Conservation (phyloP, 2,888 invertebrate genomes). For the Drosophila limbata region DNA sequence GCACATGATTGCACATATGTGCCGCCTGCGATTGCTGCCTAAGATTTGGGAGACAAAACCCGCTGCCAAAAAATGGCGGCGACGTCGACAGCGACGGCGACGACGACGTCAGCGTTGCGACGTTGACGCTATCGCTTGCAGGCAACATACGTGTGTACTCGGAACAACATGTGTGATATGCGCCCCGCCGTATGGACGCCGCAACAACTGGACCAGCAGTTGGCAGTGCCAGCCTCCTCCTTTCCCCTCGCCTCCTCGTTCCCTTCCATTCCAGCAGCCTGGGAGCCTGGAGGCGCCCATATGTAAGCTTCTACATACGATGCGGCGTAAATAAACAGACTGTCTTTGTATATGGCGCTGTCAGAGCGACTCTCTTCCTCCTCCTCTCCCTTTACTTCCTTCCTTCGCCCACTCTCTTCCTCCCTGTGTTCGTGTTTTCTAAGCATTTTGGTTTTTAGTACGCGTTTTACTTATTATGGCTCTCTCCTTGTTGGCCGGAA, state of each 20-base stretch:
- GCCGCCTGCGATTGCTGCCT: slow-evolving; percentile 75
- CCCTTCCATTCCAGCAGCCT: slow-evolving; percentile 12
- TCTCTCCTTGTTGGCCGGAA: slow-evolving; percentile 52
- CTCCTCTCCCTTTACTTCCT: neutral
- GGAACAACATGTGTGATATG: slow-evolving; percentile 85
- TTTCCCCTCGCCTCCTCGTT: neutral
- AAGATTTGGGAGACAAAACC: slow-evolving; percentile 61
- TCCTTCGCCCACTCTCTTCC: slow-evolving; percentile 12
- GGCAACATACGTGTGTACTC: slow-evolving; percentile 85
- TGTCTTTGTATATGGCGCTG: slow-evolving; percentile 73
- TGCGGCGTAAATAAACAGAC: slow-evolving; percentile 84
- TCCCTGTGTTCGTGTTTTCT: slow-evolving; percentile 37
- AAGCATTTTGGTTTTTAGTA: slow-evolving; percentile 67
- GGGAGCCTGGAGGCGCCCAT: slow-evolving; percentile 80
- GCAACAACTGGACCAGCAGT: slow-evolving; percentile 47
- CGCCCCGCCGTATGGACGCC: slow-evolving; percentile 85
- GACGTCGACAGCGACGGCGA: slow-evolving; percentile 39
- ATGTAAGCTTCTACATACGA: slow-evolving; percentile 85
- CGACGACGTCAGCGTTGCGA: slow-evolving; percentile 15
- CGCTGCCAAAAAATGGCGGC: slow-evolving; percentile 44
- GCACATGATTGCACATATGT: slow-evolving; percentile 82
- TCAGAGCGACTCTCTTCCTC: neutral
- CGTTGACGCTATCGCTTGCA: slow-evolving; percentile 83
- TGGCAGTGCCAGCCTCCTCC: slow-evolving; percentile 21
- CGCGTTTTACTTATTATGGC: slow-evolving; percentile 49